Percentiles rank a stretch among this genome's conserved stretches.
Evolutionary conservation across 2,113 vertebrate species (phyloP).

Genomic region (Tachuris rubrigastra): DNA sequence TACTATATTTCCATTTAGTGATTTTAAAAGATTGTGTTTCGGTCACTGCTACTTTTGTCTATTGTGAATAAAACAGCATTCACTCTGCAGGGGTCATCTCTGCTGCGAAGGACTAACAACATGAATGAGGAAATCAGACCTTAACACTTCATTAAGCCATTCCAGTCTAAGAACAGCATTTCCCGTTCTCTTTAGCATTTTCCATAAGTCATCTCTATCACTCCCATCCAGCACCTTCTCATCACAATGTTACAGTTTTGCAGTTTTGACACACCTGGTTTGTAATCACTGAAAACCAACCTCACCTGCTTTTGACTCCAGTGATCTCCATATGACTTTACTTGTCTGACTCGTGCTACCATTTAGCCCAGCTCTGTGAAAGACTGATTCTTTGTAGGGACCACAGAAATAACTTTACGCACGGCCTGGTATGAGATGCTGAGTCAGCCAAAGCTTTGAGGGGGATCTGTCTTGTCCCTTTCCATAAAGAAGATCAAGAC

Average conservation of each 20-base stretch:
- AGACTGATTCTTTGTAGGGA: not conserved
- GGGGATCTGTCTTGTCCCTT: not conserved
- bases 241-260: not conserved
- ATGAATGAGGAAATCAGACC: not conserved
- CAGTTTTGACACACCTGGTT: not conserved
- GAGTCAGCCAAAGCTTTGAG: not conserved
- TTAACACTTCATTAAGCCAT: not conserved
- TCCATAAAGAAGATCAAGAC: not conserved
- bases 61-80: not conserved
- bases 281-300: rapidly evolving
- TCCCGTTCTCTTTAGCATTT: not conserved
- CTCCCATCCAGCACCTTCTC: not conserved
- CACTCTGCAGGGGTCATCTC: not conserved
- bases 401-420: not conserved
- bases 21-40: not conserved
- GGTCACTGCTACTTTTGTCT: not conserved
- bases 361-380: not conserved
- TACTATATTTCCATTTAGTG: not conserved
- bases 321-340: not conserved
- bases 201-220: not conserved
- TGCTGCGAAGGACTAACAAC: not conserved
- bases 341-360: not conserved
- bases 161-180: not conserved
- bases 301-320: not conserved
- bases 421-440: not conserved